Percentiles rank a stretch among this genome's conserved stretches.
Evolutionary conservation across 2,113 vertebrate genomes (phyloP).

Genomic region (Typhlomys cinereus): DNA sequence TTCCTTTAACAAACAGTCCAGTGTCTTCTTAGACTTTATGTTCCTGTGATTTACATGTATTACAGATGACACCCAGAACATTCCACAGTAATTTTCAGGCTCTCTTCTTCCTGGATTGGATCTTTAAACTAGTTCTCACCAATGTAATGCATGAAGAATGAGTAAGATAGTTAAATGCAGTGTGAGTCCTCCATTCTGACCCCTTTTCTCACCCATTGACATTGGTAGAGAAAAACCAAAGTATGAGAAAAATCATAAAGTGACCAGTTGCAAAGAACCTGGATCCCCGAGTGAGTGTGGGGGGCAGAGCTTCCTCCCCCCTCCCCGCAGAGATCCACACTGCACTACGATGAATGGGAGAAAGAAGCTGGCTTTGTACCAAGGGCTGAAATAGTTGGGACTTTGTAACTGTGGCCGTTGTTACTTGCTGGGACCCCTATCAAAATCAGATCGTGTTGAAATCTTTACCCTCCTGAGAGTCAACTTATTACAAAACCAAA

Average conservation of each 20-base stretch:
- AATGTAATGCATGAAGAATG: neutral
- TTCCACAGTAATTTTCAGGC: neutral
- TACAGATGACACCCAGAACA: neutral
- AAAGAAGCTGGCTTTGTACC: neutral
- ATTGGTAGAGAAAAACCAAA: neutral
- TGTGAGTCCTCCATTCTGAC: neutral
- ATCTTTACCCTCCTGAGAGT: neutral
- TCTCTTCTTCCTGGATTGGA: neutral
- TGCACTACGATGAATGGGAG: neutral
- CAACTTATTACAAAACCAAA: neutral
- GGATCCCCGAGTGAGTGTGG: neutral
- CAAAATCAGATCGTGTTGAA: neutral
- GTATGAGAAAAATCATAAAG: neutral
- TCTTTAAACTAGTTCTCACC: neutral
- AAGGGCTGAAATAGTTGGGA: neutral
- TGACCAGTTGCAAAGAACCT: neutral
- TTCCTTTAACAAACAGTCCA: neutral
- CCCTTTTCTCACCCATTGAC: neutral
- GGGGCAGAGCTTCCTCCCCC: neutral
- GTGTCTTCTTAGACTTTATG: neutral
- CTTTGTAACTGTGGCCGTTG: neutral
- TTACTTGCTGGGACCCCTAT: neutral
- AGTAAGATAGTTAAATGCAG: neutral
- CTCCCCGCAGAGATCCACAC: fast-evolving
- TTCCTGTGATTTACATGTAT: neutral